A percentile compares a stretch with the other conserved stretches of the same genome.
Evolutionary conservation across 2,797 vertebrate genomes (phyloP).

Genomic region (Megalops cyprinoides): DNA sequence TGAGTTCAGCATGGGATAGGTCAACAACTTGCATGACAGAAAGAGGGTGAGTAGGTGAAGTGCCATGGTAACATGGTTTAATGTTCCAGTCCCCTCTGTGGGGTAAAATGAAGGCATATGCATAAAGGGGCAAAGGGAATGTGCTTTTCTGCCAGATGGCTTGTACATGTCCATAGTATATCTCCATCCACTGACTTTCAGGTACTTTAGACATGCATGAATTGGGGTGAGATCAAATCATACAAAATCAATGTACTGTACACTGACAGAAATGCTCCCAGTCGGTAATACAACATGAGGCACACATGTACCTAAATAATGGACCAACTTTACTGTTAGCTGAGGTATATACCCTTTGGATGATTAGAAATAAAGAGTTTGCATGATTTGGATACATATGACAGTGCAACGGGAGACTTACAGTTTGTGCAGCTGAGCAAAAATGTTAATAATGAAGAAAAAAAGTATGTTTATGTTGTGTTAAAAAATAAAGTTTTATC

Average conservation of each 20-base stretch:
- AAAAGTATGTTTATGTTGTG: background rate
- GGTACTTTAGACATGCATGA: background rate
- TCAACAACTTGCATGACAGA: constrained; percentile 38
- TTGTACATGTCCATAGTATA: too few species aligned
- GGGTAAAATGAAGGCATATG: background rate
- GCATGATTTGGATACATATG: background rate
- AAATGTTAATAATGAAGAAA: background rate
- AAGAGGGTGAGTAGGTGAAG: constrained; percentile 22
- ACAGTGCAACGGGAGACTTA: background rate
- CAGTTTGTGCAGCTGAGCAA: background rate
- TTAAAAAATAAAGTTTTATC: too few species aligned
- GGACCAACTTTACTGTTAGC: background rate
- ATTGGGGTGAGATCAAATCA: background rate
- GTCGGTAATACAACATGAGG: background rate
- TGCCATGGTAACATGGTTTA: background rate
- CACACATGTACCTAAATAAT: background rate
- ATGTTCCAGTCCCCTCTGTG: constrained; percentile 2
- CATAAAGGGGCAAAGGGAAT: background rate
- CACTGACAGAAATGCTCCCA: background rate
- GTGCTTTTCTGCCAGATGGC: background rate
- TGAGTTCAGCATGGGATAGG: constrained; percentile 33
- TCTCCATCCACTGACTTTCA: background rate
- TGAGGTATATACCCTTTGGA: background rate
- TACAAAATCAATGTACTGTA: background rate
- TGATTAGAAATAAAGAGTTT: background rate